Percentiles rank a stretch among this genome's conserved stretches.
Conservation (phyloP, 2,888 invertebrate species). For the Tiphia femorata region DNA sequence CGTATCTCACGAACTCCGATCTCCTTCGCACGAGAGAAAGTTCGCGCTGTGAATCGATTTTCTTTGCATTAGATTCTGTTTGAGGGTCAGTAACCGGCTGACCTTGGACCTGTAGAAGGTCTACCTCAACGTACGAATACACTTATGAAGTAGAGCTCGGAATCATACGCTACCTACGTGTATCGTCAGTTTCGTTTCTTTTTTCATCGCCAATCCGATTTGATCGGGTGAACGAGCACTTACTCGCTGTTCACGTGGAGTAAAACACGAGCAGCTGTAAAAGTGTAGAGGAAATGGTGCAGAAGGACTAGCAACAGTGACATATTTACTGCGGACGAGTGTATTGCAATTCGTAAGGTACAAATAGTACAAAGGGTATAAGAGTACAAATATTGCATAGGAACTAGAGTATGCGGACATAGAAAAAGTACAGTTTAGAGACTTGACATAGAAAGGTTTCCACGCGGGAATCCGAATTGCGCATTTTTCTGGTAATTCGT, state of each 20-base stretch:
- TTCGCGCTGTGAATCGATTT: conserved; percentile 21
- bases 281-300: background rate
- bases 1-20: background rate
- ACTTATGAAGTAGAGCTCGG: conserved; percentile 13
- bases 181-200: too few relatives aligned
- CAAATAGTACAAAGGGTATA: conserved; percentile 69
- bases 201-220: too few relatives aligned
- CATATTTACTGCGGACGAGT: conserved; percentile 65
- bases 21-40: conserved; percentile 27
- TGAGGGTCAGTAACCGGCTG: conserved; percentile 28
- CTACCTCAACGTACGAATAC: conserved; percentile 25
- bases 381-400: conserved; percentile 69
- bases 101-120: conserved; percentile 37
- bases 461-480: conserved; percentile 34
- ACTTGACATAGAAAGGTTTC: conserved; percentile 45
- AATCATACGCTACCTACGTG: too few relatives aligned
- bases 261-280: too few relatives aligned
- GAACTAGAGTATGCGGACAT: conserved; percentile 68
- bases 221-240: too few relatives aligned
- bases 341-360: conserved; percentile 68
- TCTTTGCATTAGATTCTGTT: conserved; percentile 30
- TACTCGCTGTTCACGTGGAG: too few relatives aligned
- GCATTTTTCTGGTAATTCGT: conserved; percentile 34
- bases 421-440: conserved; percentile 64
- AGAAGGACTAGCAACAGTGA: background rate